Evolutionary conservation across 2,888 invertebrate species (phyloP), one percentile per base, ranked within the genome.

Genomic region (Pyrrhosoma nymphula): DNA sequence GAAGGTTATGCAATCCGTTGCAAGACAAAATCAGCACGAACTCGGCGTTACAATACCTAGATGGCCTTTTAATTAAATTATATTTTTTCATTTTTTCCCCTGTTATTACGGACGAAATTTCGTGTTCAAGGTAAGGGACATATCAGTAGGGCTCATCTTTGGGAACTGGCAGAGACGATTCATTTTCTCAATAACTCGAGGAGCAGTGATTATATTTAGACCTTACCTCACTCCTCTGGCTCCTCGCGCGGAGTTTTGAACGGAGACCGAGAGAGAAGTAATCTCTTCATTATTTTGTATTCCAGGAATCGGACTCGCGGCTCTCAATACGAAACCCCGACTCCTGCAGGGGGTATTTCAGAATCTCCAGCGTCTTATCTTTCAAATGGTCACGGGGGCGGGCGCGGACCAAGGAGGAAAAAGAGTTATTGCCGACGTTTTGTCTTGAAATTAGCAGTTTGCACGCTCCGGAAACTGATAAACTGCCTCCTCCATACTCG

Each of bases 361-460:
- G 93, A 69, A 93, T 93, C n/a, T n/a, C 55, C 93, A 26, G 69
- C 26, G 63, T 93, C 69, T 26, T 93, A 93, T 93, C 93, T 93
- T 69, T 93, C 47, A 93, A 93, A 93, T 75, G 93, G 69, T 39
- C 60, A 2, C 10, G 60, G 69, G 39, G 63, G 69, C 63, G 93
- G 82, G 18, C 60, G 56, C 47, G 47, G 2, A 47, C 47, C 47
- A 47, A 47, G 8, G 35, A 60, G 90, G 39, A 91, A 30, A 91
- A 93, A 93, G 93, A 93, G 39, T 93, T 93, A 93, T 93, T 75
- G 93, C 69, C 47, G 93, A 93, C 69, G n/a, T 63, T n/a, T 69
- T 93, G 93, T 39, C 69, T 47, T 55, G 39, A 93, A 93, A 93
- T 93, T 93, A 93, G 93, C 69, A 55, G 93, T 69, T 60, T 93